Evolutionary conservation across 2,888 invertebrate genomes (phyloP).

Genomic region (Polydrusus cervinus): DNA sequence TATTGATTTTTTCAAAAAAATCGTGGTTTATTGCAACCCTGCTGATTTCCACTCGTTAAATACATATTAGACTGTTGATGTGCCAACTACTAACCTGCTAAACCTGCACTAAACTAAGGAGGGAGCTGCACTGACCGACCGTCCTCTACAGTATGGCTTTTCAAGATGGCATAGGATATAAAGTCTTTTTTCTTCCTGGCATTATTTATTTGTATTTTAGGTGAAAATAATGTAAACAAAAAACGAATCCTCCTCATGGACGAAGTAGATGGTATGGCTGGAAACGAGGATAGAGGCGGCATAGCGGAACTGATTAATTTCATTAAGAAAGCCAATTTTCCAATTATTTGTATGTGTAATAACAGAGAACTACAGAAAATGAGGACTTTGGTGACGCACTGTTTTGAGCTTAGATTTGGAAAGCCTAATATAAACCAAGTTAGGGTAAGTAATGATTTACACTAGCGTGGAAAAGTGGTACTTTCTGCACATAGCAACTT

Average conservation of each 20-base stretch:
- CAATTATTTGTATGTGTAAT: conserved; percentile 98
- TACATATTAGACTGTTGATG: too few species aligned
- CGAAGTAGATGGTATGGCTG: conserved; percentile 99
- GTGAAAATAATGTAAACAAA: conserved; percentile 71
- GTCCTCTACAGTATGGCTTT: too few species aligned
- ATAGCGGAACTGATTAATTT: conserved; percentile 93
- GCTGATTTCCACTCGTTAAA: too few species aligned
- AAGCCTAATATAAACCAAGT: conserved; percentile 93
- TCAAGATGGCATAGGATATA: too few species aligned
- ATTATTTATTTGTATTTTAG: conserved; percentile 55
- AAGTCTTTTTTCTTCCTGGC: too few species aligned
- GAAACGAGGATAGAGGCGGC: conserved; percentile 98
- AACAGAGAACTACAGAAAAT: conserved; percentile 96
- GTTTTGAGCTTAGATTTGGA: conserved; percentile 91
- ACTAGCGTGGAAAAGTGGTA: too few species aligned
- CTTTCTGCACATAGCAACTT: too few species aligned
- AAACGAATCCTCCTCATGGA: conserved; percentile 99
- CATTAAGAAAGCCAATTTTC: conserved; percentile 90
- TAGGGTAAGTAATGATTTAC: conserved; percentile 76
- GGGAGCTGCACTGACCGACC: too few species aligned
- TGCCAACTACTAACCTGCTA: too few species aligned
- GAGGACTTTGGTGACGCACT: conserved; percentile 92
- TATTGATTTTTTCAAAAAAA: too few species aligned
- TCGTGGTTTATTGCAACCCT: too few species aligned
- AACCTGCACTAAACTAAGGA: too few species aligned